phyloP scores from a whole-genome alignment of 2,888 invertebrate species.

The Stenoptilia bipunctidactyla region DNA sequence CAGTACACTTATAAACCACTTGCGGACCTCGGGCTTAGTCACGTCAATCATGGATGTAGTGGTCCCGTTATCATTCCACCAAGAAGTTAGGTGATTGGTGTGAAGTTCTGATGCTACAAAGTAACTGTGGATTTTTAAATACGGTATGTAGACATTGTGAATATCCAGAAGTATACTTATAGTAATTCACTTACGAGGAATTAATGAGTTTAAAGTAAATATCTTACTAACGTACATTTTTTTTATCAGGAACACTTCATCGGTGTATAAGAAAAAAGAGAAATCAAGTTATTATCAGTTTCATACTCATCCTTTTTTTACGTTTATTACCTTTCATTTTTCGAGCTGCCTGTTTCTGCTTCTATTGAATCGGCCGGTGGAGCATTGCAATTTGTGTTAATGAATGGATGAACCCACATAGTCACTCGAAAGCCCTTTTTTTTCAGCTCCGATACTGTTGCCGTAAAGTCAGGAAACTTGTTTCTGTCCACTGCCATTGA shows the following conservation, averaged over 20 bases:
- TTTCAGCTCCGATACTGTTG: conserved; percentile 46
- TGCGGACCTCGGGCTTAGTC: conserved; percentile 74
- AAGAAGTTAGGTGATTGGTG: conserved; percentile 37
- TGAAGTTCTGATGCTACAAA: conserved; percentile 58
- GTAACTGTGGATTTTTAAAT: conserved; percentile 45
- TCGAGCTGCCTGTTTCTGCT: neutral
- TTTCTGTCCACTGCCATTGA: conserved; percentile 57
- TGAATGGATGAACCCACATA: conserved; percentile 76
- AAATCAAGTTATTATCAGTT: too few relatives aligned
- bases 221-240: too few relatives aligned
- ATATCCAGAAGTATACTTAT: too few relatives aligned
- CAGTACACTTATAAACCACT: conserved; percentile 71
- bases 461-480: conserved; percentile 69
- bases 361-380: too few relatives aligned
- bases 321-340: too few relatives aligned
- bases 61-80: conserved; percentile 66
- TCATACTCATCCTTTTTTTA: too few relatives aligned
- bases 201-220: too few relatives aligned
- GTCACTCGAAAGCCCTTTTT: conserved; percentile 68
- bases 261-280: too few relatives aligned
- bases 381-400: conserved; percentile 60
- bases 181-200: too few relatives aligned
- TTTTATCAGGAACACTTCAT: too few relatives aligned
- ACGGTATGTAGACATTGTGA: too few relatives aligned
- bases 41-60: conserved; percentile 77